Evolutionary conservation across 2,113 vertebrate genomes (phyloP), one percentile per base, ranked within the genome.

Genomic region (Melospiza georgiana): DNA sequence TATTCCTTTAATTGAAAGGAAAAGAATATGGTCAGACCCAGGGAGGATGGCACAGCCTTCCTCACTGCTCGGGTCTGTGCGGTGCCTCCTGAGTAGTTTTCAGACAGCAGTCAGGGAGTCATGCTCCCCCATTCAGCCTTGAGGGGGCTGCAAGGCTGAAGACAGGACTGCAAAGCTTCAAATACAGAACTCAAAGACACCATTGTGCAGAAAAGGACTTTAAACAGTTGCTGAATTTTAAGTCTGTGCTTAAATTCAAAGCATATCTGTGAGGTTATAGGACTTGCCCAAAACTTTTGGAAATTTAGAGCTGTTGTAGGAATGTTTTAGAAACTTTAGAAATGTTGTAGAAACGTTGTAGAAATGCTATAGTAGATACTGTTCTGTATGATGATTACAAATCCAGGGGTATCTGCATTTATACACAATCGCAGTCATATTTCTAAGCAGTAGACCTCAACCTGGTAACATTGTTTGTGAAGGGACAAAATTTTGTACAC

Each of bases 61-160:
- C n/a, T 52, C 14, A 2, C 24, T 8, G 11, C 44, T 37, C 0
- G 1, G 21, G 22, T 51, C 25, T 7, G 0, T 28, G 68, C 5
- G 0, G 24, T 52, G 80, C 43, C 48, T 63, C 27, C 28, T 21
- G 13, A 28, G 33, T 14, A 41, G 12, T 43, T 67, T 79, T 46
- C 57, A 10, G 57, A 13, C 0, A 0, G 27, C 33, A 24, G 11
- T 43, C 21, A 6, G 0, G 5, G 57, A 61, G 44, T 57, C 39
- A 2, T 57, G 74, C 37, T 71, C 66, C 67, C 66, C 51, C 4
- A 0, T n/a, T 82, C 49, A 76, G 51, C 65, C 73, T 59, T 74
- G 72, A 90, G 65, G 72, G 68, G 71, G 48, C 55, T 78, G 39
- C 66, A 63, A 6, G 57, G 35, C 62, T 57, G 59, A 73, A 39